Percentiles rank a stretch among this genome's conserved stretches.
These are phyloP conservation scores for Naso thynnoides DNA, from an alignment of 2,797 vertebrate species.

Conservation along the genomic window DNA sequence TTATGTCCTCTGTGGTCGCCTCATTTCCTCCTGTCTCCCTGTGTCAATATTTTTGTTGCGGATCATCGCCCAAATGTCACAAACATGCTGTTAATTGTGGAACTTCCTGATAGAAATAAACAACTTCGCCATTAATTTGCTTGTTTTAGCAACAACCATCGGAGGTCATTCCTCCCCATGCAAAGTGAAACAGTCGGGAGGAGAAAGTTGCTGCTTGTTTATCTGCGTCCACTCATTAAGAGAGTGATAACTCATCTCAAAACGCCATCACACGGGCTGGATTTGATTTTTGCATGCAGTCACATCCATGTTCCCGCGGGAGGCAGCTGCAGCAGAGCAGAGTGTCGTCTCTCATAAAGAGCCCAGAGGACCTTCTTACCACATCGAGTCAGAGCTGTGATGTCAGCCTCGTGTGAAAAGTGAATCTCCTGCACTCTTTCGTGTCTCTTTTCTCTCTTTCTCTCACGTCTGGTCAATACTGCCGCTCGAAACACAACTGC, in stretches of 20 bases:
- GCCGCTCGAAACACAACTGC: background rate
- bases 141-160: conserved; percentile 52
- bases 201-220: conserved; percentile 69
- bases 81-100: conserved; percentile 71
- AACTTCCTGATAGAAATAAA: conserved; percentile 60
- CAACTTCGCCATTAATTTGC: conserved; percentile 73
- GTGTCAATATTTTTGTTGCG: conserved; percentile 67
- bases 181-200: conserved; percentile 40
- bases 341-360: conserved; percentile 1
- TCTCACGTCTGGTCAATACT: conserved; percentile 4
- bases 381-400: conserved; percentile 17
- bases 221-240: conserved; percentile 69
- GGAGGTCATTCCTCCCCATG: conserved; percentile 55
- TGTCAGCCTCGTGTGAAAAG: conserved; percentile 28
- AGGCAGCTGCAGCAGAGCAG: conserved; percentile 29
- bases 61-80: conserved; percentile 54
- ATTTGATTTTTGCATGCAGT: conserved; percentile 41
- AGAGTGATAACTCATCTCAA: conserved; percentile 66
- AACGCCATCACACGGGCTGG: conserved; percentile 37
- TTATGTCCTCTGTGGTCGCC: conserved; percentile 66
- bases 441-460: conserved; percentile 2
- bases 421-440: background rate
- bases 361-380: conserved; percentile 25
- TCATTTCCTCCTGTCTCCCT: conserved; percentile 65
- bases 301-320: conserved; percentile 19